Evolutionary conservation across 2,113 vertebrate genomes (phyloP).

Genomic region (Myotis brandtii): DNA sequence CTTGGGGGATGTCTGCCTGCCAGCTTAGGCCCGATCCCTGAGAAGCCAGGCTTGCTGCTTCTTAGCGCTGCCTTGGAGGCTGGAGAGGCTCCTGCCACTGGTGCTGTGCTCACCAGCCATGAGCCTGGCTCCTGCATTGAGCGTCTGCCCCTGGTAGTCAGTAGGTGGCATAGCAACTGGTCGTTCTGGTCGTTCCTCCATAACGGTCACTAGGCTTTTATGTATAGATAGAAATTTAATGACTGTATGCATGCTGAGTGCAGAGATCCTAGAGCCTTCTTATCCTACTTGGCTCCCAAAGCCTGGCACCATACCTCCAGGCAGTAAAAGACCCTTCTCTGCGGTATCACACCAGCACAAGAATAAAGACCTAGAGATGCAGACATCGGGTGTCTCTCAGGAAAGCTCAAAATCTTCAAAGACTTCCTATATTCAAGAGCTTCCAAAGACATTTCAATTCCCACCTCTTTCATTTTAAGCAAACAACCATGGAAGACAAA

Average conservation of each 20-base stretch:
- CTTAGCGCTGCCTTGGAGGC: no score
- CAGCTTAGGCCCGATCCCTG: no score
- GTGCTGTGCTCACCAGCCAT: no score
- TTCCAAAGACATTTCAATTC: conserved; percentile 28
- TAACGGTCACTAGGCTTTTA: no score
- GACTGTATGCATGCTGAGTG: neutral
- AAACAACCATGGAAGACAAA: neutral
- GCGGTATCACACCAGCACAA: neutral
- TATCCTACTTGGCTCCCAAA: neutral
- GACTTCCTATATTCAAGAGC: neutral
- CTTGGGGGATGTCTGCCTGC: no score
- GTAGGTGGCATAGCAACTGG: no score
- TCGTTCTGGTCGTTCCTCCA: no score
- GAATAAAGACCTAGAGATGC: neutral
- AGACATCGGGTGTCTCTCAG: neutral
- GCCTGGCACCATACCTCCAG: neutral
- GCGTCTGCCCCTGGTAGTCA: no score
- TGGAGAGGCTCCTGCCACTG: no score
- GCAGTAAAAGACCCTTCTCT: neutral
- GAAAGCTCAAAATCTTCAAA: conserved; percentile 24
- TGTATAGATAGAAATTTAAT: neutral
- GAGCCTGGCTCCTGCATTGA: no score
- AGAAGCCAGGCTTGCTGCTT: no score
- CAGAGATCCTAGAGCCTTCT: neutral
- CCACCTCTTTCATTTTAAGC: neutral